Conservation (phyloP, 2,113 vertebrate genomes). For the Cettia cetti region DNA sequence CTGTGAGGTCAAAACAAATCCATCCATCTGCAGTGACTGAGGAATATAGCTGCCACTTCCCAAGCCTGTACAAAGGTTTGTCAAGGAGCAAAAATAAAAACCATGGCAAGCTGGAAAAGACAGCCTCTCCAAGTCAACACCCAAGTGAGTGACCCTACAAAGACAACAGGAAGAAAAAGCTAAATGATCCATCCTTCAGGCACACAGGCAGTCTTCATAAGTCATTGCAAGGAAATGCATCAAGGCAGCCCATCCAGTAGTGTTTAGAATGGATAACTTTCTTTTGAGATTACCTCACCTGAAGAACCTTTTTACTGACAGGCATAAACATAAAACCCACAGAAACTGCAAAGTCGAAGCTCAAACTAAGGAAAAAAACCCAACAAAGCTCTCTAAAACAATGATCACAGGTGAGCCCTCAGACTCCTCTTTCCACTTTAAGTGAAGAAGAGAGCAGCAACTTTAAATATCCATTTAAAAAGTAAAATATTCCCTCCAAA, state of each 20-base stretch:
- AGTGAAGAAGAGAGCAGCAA: not conserved
- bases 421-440: not conserved
- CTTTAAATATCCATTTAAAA: not conserved
- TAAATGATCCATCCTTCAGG: not conserved
- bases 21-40: not conserved
- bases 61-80: not conserved
- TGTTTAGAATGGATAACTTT: not conserved
- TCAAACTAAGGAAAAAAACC: not conserved
- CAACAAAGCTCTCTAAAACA: not conserved
- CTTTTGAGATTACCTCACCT: not conserved
- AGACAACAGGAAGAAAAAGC: not conserved
- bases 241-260: not conserved
- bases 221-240: not conserved
- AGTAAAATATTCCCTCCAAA: not conserved
- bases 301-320: not conserved
- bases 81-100: not conserved
- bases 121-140: not conserved
- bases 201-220: not conserved
- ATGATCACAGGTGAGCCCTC: not conserved
- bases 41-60: not conserved
- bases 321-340: not conserved
- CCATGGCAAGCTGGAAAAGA: not conserved
- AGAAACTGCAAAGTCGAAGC: not conserved
- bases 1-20: not conserved
- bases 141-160: not conserved